Evolutionary conservation across 2,797 vertebrate genomes (phyloP).

Genomic region (Lophotriccus pileatus): DNA sequence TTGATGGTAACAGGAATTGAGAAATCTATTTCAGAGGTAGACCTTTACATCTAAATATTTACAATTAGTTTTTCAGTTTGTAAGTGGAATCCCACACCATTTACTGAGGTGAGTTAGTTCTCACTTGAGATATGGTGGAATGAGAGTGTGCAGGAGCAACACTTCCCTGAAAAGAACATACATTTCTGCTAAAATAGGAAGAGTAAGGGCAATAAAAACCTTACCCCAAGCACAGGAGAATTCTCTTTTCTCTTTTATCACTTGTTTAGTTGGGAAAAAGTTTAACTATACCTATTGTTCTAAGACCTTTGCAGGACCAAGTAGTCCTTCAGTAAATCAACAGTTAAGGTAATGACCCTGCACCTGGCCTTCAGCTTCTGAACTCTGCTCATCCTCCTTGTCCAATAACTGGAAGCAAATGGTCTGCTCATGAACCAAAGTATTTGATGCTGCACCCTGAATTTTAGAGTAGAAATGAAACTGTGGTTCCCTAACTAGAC

Average conservation of each 20-base stretch:
- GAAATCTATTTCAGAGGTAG: background rate
- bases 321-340: background rate
- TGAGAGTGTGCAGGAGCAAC: background rate
- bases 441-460: background rate
- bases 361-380: background rate
- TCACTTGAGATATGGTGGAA: accelerated
- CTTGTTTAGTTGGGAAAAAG: background rate
- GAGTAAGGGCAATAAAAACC: background rate
- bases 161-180: background rate
- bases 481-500: background rate
- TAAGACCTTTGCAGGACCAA: background rate
- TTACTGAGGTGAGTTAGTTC: background rate
- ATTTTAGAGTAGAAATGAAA: background rate
- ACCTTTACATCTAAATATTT: background rate
- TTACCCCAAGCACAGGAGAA: background rate
- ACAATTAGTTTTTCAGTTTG: background rate
- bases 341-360: background rate
- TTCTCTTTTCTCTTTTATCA: background rate
- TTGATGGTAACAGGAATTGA: background rate
- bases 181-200: background rate
- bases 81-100: background rate
- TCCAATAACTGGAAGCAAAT: background rate
- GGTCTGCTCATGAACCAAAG: background rate
- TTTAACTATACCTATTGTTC: background rate
- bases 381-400: background rate